These are phyloP conservation scores for Columba guinea DNA, from an alignment of 2,797 vertebrate genomes.

Conservation along the genomic window DNA sequence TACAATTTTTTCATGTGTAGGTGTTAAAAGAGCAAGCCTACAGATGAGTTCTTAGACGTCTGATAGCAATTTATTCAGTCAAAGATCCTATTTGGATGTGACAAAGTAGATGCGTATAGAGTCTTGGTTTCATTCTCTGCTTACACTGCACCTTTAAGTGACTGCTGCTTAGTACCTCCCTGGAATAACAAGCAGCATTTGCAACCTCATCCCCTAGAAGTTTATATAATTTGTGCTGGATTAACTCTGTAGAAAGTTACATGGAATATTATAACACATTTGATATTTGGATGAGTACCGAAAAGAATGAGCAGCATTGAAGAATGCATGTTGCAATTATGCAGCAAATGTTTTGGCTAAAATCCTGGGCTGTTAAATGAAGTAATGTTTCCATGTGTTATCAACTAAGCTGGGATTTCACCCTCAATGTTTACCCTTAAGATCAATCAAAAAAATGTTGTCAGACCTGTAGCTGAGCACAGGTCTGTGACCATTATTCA, in stretches of 20 bases:
- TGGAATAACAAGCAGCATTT: slow-evolving; percentile 24
- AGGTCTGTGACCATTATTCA: background rate
- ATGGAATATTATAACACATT: background rate
- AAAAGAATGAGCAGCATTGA: background rate
- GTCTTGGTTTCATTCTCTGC: slow-evolving; percentile 3
- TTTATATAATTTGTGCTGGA: background rate
- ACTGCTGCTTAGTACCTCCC: background rate
- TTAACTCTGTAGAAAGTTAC: background rate
- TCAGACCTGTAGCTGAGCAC: background rate
- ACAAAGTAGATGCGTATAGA: background rate
- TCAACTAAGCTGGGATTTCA: background rate
- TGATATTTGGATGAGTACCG: background rate
- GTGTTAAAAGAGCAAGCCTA: background rate
- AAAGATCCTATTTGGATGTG: slow-evolving; percentile 32
- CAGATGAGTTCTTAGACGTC: slow-evolving; percentile 20
- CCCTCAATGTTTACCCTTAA: background rate
- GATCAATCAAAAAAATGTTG: background rate
- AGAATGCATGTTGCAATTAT: background rate
- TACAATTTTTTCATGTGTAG: background rate
- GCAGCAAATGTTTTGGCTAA: background rate
- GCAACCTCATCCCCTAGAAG: background rate
- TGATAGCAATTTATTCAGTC: slow-evolving; percentile 36
- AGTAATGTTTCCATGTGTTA: background rate
- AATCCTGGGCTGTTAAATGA: background rate
- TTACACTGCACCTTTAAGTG: slow-evolving; percentile 1